Base-by-base conservation (phyloP, 2,888 invertebrate species). In the Dynastes hyllus region DNA sequence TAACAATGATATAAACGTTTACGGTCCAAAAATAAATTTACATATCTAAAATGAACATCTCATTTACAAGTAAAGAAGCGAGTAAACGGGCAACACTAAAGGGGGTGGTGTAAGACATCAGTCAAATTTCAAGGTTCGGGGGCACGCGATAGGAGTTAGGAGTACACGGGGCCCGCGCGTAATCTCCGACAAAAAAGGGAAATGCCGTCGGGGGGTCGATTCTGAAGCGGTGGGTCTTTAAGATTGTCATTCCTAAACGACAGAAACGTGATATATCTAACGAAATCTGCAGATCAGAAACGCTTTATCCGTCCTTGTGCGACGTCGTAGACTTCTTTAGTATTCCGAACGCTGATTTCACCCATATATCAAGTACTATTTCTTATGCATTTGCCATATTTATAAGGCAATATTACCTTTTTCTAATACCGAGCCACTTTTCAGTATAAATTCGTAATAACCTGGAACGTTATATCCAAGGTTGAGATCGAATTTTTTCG, bases 201-300 rank as follows among this genome's bases (percentile, higher is more conserved):
- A 81, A 80, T 81, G 78, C 78, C 70, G 71, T 32, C 79, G 71
- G 80, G 80, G 63, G 50, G 51, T 45, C 37, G 66, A n/a, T 66
- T 16, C 69, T 27, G 51, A 13, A 13, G 40, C 58, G 58, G 27
- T 69, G 73, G 73, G 13, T 80, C 81, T 81, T 76, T 78, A 78
- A 84, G 82, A 83, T 82, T 84, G 83, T 83, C 83, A 84, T 84
- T 84, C 84, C 83, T 83, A 83, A 84, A 84, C 82, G 84, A 83
- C 82, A 81, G 80, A 76, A 81, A 84, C 84, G 83, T 84, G 84
- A 84, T 81, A 81, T 82, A 83, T 83, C 73, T 82, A 79, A 81
- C 80, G 77, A 81, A 83, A 84, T 83, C 83, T 83, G 78, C 80
- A 80, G 81, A 82, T 83, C 83, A 82, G 79, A 80, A 83, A 81